These are phyloP conservation scores for Meganola albula DNA, from an alignment of 2,888 invertebrate genomes.

Conservation along the genomic window DNA sequence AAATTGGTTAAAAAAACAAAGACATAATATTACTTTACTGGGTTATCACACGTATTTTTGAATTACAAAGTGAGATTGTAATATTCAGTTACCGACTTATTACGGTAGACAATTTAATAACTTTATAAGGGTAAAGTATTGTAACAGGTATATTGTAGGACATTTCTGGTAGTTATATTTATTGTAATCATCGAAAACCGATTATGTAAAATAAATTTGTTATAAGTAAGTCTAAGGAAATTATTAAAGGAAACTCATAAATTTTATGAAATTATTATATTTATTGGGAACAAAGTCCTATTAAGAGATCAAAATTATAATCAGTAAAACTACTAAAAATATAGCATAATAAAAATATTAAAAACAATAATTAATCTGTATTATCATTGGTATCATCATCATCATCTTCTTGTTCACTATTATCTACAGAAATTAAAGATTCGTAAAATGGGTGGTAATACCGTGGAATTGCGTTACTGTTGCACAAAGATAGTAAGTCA, in stretches of 20 bases:
- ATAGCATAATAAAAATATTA: conserved; percentile 5
- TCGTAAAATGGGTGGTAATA: conserved; percentile 6
- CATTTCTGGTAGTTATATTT: conserved; percentile 1
- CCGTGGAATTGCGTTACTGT: conserved; percentile 9
- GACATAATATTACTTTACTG: conserved; percentile 5
- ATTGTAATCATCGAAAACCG: conserved; percentile 5
- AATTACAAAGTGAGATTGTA: conserved; percentile 7
- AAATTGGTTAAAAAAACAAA: conserved; percentile 1
- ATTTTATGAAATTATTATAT: conserved; percentile 4
- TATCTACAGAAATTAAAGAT: conserved; percentile 3
- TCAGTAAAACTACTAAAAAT: conserved; percentile 5
- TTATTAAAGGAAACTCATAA: conserved; percentile 1
- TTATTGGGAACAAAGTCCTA: conserved; percentile 6
- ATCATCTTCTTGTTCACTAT: conserved; percentile 1
- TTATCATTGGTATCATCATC: conserved; percentile 3
- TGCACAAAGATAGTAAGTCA: conserved; percentile 10
- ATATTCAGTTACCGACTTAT: conserved; percentile 10
- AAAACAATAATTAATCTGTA: conserved; percentile 4
- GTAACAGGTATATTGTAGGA: conserved; percentile 5
- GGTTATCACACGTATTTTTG: conserved; percentile 8
- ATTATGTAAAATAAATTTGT: conserved; percentile 5
- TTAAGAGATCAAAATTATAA: conserved; percentile 6
- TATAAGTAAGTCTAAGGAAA: conserved; percentile 1
- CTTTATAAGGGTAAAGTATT: conserved; percentile 8
- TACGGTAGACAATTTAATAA: conserved; percentile 5